Percentiles rank a stretch among this genome's conserved stretches.
phyloP scores from a whole-genome alignment of 2,113 vertebrate genomes.

The Polypterus bichir region DNA sequence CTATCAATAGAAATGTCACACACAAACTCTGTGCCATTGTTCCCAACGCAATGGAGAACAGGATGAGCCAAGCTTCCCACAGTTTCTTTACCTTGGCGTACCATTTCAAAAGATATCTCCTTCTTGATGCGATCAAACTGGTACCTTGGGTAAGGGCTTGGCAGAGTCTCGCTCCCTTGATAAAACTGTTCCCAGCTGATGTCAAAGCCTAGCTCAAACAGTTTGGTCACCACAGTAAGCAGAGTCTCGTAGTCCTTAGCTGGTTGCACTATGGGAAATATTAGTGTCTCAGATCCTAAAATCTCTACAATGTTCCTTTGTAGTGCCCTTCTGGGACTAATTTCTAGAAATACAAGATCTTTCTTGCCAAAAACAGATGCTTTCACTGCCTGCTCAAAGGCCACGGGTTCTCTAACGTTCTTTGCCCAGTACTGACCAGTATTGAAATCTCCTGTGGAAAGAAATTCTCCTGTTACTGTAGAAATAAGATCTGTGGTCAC shows the following conservation, averaged over 20 bases:
- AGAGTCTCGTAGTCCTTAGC: slow-evolving; percentile 46
- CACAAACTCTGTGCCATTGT: slow-evolving; percentile 28
- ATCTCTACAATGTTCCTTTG: slow-evolving; percentile 63
- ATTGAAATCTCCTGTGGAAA: slow-evolving; percentile 44
- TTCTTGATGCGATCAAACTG: slow-evolving; percentile 59
- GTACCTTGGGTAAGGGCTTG: slow-evolving; percentile 53
- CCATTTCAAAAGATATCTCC: slow-evolving; percentile 37
- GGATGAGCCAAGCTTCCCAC: slow-evolving; percentile 23
- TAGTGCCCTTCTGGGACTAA: slow-evolving; percentile 56
- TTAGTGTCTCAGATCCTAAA: slow-evolving; percentile 42
- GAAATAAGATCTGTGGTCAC: slow-evolving; percentile 55
- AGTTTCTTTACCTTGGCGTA: slow-evolving; percentile 30
- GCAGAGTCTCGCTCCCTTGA: slow-evolving; percentile 44
- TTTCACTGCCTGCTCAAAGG: slow-evolving; percentile 52
- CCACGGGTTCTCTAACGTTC: slow-evolving; percentile 63
- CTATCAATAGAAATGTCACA: slow-evolving; percentile 43
- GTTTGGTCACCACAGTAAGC: slow-evolving; percentile 39
- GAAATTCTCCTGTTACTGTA: slow-evolving; percentile 50
- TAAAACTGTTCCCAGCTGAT: slow-evolving; percentile 59
- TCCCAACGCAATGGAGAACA: slow-evolving; percentile 34
- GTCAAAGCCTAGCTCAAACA: slow-evolving; percentile 62
- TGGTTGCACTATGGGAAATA: slow-evolving; percentile 50
- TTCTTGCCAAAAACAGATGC: slow-evolving; percentile 28
- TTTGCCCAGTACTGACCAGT: slow-evolving; percentile 63
- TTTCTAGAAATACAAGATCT: slow-evolving; percentile 64